Conservation (phyloP, 2,113 vertebrate genomes). For the Numenius arquata region DNA sequence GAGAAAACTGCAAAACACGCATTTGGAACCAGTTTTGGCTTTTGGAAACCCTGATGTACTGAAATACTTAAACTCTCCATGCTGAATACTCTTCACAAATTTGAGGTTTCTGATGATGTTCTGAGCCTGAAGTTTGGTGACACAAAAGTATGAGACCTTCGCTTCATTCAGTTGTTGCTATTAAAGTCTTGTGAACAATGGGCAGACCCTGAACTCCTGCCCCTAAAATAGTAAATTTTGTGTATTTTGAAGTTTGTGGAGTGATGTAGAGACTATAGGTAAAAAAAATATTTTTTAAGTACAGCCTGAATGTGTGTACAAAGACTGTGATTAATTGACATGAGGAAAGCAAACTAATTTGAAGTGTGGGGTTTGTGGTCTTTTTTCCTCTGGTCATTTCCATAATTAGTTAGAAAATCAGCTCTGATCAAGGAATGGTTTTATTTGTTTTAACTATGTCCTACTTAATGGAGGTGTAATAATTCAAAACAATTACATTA, state of each 20-base stretch:
- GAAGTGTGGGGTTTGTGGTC: not conserved
- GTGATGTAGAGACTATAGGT: not conserved
- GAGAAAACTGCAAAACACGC: not conserved
- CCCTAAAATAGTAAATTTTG: not conserved
- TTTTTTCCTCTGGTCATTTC: not conserved
- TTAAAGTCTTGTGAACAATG: not conserved
- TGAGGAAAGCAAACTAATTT: not conserved
- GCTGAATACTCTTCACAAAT: not conserved
- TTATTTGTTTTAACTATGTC: conserved; percentile 53
- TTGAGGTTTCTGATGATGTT: not conserved
- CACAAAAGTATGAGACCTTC: not conserved
- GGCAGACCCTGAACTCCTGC: not conserved
- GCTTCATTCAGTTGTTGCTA: not conserved
- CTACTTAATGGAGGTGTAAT: conserved; percentile 28
- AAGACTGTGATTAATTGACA: not conserved
- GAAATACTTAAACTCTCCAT: not conserved
- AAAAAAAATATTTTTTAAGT: not conserved
- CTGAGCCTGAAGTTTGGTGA: not conserved
- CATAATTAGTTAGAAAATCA: conserved; percentile 29
- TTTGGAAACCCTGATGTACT: not conserved
- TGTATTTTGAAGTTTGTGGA: not conserved
- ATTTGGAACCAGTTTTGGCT: not conserved
- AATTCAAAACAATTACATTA: conserved; percentile 45
- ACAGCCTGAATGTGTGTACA: not conserved
- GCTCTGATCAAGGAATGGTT: conserved; percentile 24